Base-by-base conservation (phyloP, 2,888 invertebrate genomes). In the Eilema depressum region DNA sequence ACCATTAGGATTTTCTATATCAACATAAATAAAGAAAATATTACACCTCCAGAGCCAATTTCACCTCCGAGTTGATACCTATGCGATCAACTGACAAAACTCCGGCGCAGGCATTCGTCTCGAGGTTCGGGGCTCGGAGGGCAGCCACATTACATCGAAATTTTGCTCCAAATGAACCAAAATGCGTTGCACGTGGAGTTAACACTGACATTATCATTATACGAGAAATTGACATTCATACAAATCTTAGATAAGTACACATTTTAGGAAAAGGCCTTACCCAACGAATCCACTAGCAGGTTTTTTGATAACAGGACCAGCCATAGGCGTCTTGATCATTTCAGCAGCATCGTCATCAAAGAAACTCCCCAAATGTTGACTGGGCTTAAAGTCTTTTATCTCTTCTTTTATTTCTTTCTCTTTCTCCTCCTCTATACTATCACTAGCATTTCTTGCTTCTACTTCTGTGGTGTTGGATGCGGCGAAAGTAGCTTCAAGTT, bases 351-450 rank as follows among this genome's bases (percentile, higher is more conserved):
- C 92, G 73, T 93, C 90, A 78, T 96, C 96, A 75, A 93, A 93
- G 75, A 92, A 92, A 56, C 88, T 91, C 23, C 94, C 95, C 41
- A 96, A 76, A 79, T 94, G 95, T 14, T 92, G 95, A 83, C 96
- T 96, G 3, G 96, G 96, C 67, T 90, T 93, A 74, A 96, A 96
- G 62, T 91, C 90, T 25, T 88, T 88, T 17, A 80, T 81, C 33
- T 76, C 80, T 63, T 88, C 87, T 60, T 66, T 72, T 37, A 37
- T 63, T 14, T 69, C 63, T 26, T 71, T 62, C 3, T 56, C 69
- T 64, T 70, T 61, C 57, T 65, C 77, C 17, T 47, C 70, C 62
- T 70, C 66, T 68, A 67, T 78, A 37, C 28, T 25, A 47, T 74
- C 47, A n/a, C 83, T 86, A 8, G 28, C 74, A 33, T 84, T 85